These are phyloP conservation scores for Pseudococcus longispinus DNA, from an alignment of 2,888 invertebrate species.

Conservation along the genomic window DNA sequence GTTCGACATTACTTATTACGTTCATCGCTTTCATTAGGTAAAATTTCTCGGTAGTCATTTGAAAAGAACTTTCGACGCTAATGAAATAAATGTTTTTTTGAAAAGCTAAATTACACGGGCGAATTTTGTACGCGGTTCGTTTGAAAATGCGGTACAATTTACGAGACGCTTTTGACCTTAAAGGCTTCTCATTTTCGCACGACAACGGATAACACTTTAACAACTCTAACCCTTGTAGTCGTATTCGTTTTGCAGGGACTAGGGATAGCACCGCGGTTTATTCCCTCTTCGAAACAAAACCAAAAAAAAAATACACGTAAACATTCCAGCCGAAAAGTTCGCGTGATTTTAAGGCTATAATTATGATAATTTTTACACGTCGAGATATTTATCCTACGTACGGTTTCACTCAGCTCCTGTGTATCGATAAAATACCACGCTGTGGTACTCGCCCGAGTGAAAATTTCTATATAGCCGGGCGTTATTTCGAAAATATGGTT, in stretches of 20 bases:
- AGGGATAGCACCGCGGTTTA: neutral
- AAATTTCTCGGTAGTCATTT: neutral
- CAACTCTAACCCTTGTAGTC: neutral
- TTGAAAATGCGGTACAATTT: slow-evolving; percentile 2
- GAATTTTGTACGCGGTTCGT: neutral
- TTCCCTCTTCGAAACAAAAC: neutral
- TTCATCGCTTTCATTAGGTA: neutral
- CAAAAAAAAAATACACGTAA: neutral
- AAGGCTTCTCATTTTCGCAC: neutral
- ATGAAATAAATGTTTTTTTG: neutral
- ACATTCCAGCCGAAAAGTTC: neutral
- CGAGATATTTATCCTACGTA: neutral
- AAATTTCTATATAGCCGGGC: neutral
- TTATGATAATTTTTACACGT: neutral
- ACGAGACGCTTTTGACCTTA: neutral
- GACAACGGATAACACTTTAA: slow-evolving; percentile 3
- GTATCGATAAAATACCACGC: neutral
- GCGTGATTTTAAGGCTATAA: neutral
- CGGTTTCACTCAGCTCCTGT: neutral
- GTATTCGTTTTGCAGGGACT: neutral
- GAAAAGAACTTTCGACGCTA: neutral
- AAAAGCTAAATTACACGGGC: neutral
- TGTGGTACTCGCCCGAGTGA: neutral
- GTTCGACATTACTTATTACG: neutral
- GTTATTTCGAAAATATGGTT: neutral